Percentiles rank a stretch among this genome's conserved stretches.
Evolutionary conservation across 1,140 invertebrate species (phyloP).

Genomic region (Drosophila bipectinata): DNA sequence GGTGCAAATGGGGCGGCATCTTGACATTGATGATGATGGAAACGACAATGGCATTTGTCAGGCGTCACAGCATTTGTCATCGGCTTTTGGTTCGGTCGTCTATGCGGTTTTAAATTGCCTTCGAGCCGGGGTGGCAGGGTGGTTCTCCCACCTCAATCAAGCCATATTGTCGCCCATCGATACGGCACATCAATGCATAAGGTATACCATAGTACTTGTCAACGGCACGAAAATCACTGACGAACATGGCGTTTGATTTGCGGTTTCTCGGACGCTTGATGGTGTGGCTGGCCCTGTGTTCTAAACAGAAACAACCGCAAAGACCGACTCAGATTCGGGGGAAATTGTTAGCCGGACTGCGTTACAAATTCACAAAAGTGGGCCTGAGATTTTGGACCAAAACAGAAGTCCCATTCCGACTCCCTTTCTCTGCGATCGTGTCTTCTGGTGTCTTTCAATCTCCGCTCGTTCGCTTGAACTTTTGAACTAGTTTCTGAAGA

Average conservation of each 20-base stretch:
- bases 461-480: constrained; percentile 65
- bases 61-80: constrained; percentile 56
- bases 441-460: constrained; percentile 37
- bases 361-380: constrained; percentile 15
- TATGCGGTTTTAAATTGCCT: constrained; percentile 34
- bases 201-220: constrained; percentile 16
- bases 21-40: constrained; percentile 54
- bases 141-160: constrained; percentile 30
- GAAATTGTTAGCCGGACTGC: constrained; percentile 13
- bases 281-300: not conserved
- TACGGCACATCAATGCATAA: not conserved
- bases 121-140: constrained; percentile 1
- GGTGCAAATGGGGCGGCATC: constrained; percentile 18
- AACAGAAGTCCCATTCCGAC: constrained; percentile 38
- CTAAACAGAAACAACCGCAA: constrained; percentile 3
- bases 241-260: constrained; percentile 37
- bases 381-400: constrained; percentile 30
- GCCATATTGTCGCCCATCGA: constrained; percentile 18
- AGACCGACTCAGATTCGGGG: constrained; percentile 1
- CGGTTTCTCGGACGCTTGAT: constrained; percentile 25
- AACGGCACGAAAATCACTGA: constrained; percentile 58
- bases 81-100: constrained; percentile 21
- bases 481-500: constrained; percentile 74
- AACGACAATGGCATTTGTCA: constrained; percentile 50
- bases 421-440: constrained; percentile 65